A percentile compares a stretch with the other conserved stretches of the same genome.
Evolutionary conservation across 1,140 invertebrate species (phyloP).

Genomic region (Macrostomum lignano): DNA sequence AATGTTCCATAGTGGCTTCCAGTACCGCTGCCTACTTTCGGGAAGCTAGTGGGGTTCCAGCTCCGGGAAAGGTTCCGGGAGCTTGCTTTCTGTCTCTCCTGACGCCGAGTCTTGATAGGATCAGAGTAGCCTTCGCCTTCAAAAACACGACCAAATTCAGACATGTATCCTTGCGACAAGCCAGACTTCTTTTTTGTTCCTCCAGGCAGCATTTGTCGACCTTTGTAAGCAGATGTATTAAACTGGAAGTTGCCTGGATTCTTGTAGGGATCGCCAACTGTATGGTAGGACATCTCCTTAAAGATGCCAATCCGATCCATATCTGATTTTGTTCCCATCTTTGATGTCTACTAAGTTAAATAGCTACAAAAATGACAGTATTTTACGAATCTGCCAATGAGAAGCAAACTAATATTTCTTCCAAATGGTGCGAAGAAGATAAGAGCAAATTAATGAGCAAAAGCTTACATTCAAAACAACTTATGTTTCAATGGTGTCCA

Average conservation of each 20-base stretch:
- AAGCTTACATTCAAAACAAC: too few species aligned
- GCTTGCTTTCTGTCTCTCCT: constrained; percentile 13
- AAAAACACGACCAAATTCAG: constrained; percentile 16
- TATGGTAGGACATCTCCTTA: constrained; percentile 24
- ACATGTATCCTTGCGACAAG: constrained; percentile 21
- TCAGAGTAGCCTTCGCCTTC: constrained; percentile 24
- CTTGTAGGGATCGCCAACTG: constrained; percentile 20
- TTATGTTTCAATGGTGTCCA: too few species aligned
- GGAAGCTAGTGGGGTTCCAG: constrained; percentile 11
- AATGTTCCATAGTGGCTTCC: constrained; percentile 25
- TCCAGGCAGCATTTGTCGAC: constrained; percentile 22
- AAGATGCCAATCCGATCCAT: constrained; percentile 27
- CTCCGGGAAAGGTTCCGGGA: constrained; percentile 23
- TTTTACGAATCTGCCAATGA: too few species aligned
- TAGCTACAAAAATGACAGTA: too few species aligned
- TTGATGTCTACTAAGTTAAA: too few species aligned
- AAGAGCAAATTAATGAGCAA: too few species aligned
- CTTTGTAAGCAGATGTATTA: constrained; percentile 21
- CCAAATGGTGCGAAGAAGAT: too few species aligned
- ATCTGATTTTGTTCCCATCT: constrained; percentile 14
- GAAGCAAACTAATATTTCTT: too few species aligned
- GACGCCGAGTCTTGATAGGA: constrained; percentile 19
- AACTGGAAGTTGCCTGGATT: constrained; percentile 14
- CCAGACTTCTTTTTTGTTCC: constrained; percentile 16
- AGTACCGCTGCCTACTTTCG: constrained; percentile 10